Evolutionary conservation across 2,888 invertebrate genomes (phyloP).

Genomic region (Horisme vitalbata): DNA sequence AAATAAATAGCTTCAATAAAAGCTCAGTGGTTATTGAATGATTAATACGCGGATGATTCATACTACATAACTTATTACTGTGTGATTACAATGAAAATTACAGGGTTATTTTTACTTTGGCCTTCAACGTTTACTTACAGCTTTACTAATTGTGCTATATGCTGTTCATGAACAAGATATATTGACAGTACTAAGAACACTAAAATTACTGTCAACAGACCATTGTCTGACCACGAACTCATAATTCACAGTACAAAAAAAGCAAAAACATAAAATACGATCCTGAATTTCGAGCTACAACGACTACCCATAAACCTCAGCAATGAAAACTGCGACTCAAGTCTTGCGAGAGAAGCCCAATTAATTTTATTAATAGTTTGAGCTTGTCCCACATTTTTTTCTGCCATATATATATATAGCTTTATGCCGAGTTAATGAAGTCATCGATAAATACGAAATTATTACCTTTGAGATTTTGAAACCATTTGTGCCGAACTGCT

Average conservation of each 20-base stretch:
- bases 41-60: slow-evolving; percentile 40
- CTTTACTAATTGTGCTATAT: slow-evolving; percentile 47
- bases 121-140: slow-evolving; percentile 38
- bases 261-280: slow-evolving; percentile 37
- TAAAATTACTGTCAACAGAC: slow-evolving; percentile 49
- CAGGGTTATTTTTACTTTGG: slow-evolving; percentile 44
- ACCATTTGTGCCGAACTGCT: slow-evolving; percentile 44
- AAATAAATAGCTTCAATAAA: slow-evolving; percentile 39
- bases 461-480: slow-evolving; percentile 54
- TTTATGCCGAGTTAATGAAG: slow-evolving; percentile 38
- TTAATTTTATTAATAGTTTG: slow-evolving; percentile 46
- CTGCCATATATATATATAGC: slow-evolving; percentile 5
- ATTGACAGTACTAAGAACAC: slow-evolving; percentile 42
- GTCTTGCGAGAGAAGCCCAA: slow-evolving; percentile 37
- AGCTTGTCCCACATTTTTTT: slow-evolving; percentile 24
- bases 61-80: slow-evolving; percentile 44
- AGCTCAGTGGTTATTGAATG: slow-evolving; percentile 38
- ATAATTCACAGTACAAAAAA: slow-evolving; percentile 41
- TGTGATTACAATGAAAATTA: slow-evolving; percentile 38
- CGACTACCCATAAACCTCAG: slow-evolving; percentile 38
- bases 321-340: slow-evolving; percentile 33
- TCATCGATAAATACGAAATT: slow-evolving; percentile 42
- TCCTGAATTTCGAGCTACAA: slow-evolving; percentile 37
- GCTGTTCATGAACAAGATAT: slow-evolving; percentile 41
- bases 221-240: slow-evolving; percentile 33